phyloP scores from a whole-genome alignment of 2,113 vertebrate genomes.

The Festucalex cinctus region DNA sequence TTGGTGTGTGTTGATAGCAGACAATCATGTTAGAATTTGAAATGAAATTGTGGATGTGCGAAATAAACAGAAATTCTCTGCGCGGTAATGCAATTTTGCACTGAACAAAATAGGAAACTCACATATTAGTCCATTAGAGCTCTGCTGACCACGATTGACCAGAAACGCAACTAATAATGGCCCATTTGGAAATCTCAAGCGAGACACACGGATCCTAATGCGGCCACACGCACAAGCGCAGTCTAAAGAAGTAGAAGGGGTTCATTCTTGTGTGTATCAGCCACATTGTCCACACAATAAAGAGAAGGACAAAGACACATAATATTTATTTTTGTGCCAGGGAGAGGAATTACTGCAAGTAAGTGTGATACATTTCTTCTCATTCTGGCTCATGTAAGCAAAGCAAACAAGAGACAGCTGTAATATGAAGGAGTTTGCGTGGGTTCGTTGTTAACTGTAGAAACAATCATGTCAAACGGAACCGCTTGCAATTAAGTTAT shows the following conservation, averaged over 20 bases:
- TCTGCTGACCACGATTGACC: conserved; percentile 4
- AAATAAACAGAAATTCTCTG: not conserved
- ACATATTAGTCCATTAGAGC: conserved; percentile 41
- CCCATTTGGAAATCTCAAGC: conserved; percentile 46
- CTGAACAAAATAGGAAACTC: not conserved
- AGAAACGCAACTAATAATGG: conserved; percentile 37
- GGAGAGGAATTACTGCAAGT: not conserved
- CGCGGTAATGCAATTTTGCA: conserved; percentile 3
- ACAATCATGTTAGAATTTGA: not conserved
- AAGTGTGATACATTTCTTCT: not conserved
- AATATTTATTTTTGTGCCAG: conserved; percentile 26
- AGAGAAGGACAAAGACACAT: conserved; percentile 32
- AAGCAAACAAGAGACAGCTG: conserved; percentile 9
- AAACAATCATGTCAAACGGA: conserved; percentile 6
- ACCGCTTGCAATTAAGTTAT: conserved; percentile 12
- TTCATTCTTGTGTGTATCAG: not conserved
- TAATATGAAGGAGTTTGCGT: not conserved
- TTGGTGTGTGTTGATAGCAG: not conserved
- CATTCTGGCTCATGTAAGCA: not conserved
- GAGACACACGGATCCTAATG: conserved; percentile 11
- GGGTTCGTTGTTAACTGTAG: not conserved
- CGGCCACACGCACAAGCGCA: conserved; percentile 3
- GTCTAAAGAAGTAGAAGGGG: not conserved
- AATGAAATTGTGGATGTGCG: not conserved
- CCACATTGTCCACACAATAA: not conserved